A percentile compares a stretch with the other conserved stretches of the same genome.
Evolutionary conservation across 2,888 invertebrate genomes (phyloP).

Genomic region (Coelopa pilipes): DNA sequence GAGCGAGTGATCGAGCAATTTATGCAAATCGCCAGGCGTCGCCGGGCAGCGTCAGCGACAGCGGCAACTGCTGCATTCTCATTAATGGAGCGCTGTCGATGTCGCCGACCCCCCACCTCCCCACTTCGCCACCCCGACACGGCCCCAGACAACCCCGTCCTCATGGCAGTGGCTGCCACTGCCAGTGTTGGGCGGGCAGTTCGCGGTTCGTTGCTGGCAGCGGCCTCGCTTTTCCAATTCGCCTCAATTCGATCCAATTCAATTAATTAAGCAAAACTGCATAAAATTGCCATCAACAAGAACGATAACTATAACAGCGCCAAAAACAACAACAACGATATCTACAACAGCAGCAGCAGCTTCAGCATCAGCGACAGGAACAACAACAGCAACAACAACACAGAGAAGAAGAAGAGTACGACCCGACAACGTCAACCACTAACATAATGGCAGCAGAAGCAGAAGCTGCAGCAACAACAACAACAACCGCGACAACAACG

Average conservation of each 20-base stretch:
- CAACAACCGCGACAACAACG: too few relatives aligned
- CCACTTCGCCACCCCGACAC: background rate
- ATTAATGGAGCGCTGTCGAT: background rate
- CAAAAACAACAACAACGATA: too few relatives aligned
- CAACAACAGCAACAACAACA: too few relatives aligned
- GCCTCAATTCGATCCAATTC: constrained; percentile 61
- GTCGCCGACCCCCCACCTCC: background rate
- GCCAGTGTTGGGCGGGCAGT: too few relatives aligned
- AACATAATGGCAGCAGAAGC: too few relatives aligned
- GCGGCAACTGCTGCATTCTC: background rate
- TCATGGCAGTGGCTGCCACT: background rate
- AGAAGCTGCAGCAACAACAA: too few relatives aligned
- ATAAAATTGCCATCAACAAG: constrained; percentile 53
- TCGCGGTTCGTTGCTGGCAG: too few relatives aligned
- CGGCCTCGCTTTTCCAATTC: constrained; percentile 44
- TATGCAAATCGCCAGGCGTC: constrained; percentile 22
- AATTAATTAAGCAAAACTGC: constrained; percentile 55
- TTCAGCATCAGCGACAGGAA: too few relatives aligned
- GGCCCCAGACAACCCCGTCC: background rate
- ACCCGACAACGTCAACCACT: too few relatives aligned
- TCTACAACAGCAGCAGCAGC: too few relatives aligned
- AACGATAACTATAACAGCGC: constrained; percentile 31
- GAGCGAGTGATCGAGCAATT: constrained; percentile 1
- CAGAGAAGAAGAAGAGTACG: too few relatives aligned
- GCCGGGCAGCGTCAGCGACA: background rate